Evolutionary conservation across 2,888 invertebrate species (phyloP), one percentile per base, ranked within the genome.

Genomic region (Cheilosia impressa): DNA sequence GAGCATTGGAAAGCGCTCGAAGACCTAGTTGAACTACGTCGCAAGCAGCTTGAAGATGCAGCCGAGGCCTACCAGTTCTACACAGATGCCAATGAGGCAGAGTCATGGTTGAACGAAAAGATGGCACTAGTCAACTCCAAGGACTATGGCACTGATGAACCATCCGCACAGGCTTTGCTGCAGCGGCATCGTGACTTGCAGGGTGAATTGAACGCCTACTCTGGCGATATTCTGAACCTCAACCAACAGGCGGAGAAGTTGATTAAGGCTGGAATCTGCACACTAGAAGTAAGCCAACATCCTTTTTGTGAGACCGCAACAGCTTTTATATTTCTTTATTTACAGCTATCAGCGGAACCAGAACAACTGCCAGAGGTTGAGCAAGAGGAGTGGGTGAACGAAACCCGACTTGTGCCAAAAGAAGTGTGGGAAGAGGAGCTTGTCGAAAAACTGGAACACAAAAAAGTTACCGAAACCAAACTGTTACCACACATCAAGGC

Each of bases 71-170:
- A 98, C 89, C 98, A 98, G 94, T 98, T 98, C 93, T 98, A 98
- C 92, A 97, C 98, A 0, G 99, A 99, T 92, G 98, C 98, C 0
- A 98, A 99, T 93, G 99, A 99, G 90, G 97, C 98, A 0, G 99
- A 99, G 89, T 98, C 98, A 0, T 99, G 98, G 98, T 95, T 99
- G 93, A 97, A 97, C 88, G 99, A 99, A 92, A 98, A 98, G 93
- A 96, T 97, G 92, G 96, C 98, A 0, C 94, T 99, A 47, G 97
- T 98, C 15, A 95, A 95, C 13, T 97, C 97, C 0, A 95, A 95
- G 65, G 99, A 99, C 93, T 96, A 96, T 90, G 99, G 99, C 1
- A 95, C 95, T 17, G 98, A 98, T 93, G 98, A 98, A 89, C 97
- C 97, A 0, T 96, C 96, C 75, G 98, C 98, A 0, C 96, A 96